phyloP scores from a whole-genome alignment of 2,797 vertebrate genomes.

The Arrhamphus sclerolepis region DNA sequence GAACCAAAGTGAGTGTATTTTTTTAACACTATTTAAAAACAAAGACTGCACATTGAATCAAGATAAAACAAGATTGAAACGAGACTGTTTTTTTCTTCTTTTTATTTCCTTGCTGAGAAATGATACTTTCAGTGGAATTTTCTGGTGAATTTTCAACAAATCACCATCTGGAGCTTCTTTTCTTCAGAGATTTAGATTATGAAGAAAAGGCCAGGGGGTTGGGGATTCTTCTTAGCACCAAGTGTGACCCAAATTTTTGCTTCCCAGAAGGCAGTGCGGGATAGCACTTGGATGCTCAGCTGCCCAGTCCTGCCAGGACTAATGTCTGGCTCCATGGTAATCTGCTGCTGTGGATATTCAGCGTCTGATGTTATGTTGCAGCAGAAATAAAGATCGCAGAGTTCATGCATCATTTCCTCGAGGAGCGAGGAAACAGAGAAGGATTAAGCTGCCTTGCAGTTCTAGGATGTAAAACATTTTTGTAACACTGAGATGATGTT shows the following conservation, averaged over 20 bases:
- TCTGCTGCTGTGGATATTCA: conserved; percentile 47
- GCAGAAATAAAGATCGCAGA: conserved; percentile 13
- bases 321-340: conserved; percentile 55
- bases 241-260: conserved; percentile 79
- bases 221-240: conserved; percentile 65
- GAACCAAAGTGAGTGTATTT: conserved; percentile 87
- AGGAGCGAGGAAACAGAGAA: conserved; percentile 16
- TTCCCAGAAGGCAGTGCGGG: conserved; percentile 58
- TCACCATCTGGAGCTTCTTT: conserved; percentile 23
- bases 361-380: conserved; percentile 44
- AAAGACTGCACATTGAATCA: neutral
- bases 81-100: neutral
- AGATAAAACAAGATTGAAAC: neutral
- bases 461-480: conserved; percentile 40
- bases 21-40: neutral
- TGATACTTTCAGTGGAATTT: neutral
- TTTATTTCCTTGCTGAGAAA: neutral
- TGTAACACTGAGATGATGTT: no score
- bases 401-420: conserved; percentile 47
- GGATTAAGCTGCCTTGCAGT: conserved; percentile 37
- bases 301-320: conserved; percentile 53
- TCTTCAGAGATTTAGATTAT: conserved; percentile 59
- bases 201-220: conserved; percentile 21
- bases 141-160: conserved; percentile 1
- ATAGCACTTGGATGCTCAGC: conserved; percentile 47